Conservation (phyloP, 1,140 invertebrate species). For the Pseudobourletiella spinata region DNA sequence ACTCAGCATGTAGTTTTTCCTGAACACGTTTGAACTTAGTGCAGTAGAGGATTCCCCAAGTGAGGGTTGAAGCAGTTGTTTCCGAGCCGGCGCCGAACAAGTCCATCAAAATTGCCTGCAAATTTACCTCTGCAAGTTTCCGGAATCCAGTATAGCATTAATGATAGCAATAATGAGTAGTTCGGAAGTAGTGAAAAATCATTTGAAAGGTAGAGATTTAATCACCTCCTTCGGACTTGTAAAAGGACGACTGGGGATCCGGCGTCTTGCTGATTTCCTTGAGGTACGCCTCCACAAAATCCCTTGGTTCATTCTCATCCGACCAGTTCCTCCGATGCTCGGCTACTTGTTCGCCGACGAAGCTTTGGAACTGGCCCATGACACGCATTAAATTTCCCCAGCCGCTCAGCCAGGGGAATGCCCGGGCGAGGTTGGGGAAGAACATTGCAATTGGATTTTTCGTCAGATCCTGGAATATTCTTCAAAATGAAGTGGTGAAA, state of each 20-base stretch:
- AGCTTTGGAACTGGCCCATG: not conserved
- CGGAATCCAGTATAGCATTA: not conserved
- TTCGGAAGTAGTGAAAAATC: not conserved
- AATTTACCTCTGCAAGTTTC: not conserved
- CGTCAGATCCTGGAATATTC: not conserved
- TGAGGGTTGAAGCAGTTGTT: too few species aligned
- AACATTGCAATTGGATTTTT: not conserved
- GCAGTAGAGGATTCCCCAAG: too few species aligned
- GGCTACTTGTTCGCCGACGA: not conserved
- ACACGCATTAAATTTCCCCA: not conserved
- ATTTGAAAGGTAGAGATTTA: not conserved
- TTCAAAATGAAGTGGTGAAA: not conserved
- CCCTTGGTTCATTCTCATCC: not conserved
- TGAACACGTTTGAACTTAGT: too few species aligned
- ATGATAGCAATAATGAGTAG: not conserved
- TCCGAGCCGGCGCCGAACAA: conserved; percentile 60
- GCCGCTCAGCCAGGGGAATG: not conserved
- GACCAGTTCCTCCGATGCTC: not conserved
- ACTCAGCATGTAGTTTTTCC: too few species aligned
- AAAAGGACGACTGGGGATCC: conserved; percentile 16
- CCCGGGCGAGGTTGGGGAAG: not conserved
- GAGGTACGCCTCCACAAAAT: conserved; percentile 15
- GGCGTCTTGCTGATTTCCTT: conserved; percentile 9
- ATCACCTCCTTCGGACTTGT: conserved; percentile 12
- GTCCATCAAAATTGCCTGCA: conserved; percentile 50